A percentile compares a stretch with the other conserved stretches of the same genome.
Evolutionary conservation across 1,140 invertebrate genomes (phyloP).

Genomic region (Temnothorax curvispinosus): DNA sequence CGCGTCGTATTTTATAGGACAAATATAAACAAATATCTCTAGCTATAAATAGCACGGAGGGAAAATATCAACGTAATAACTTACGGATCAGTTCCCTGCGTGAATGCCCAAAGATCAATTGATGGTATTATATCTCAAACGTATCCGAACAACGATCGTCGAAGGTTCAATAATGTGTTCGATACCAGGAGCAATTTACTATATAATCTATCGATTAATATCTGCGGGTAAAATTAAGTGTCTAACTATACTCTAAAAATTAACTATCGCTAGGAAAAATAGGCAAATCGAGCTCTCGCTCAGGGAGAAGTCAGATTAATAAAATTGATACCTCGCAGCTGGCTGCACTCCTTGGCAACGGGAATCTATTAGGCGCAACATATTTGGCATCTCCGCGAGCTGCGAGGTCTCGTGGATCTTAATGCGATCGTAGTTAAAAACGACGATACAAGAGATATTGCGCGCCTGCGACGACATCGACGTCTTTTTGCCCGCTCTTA

Average conservation of each 20-base stretch:
- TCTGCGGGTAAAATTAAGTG: background rate
- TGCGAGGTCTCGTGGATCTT: constrained; percentile 37
- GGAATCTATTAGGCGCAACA: constrained; percentile 72
- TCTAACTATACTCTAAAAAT: constrained; percentile 1
- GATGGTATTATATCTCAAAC: constrained; percentile 21
- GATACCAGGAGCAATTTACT: background rate
- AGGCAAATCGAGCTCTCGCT: constrained; percentile 18
- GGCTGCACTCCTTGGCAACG: constrained; percentile 69
- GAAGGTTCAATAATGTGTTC: background rate
- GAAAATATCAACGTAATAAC: constrained; percentile 49
- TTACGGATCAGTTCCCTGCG: constrained; percentile 26
- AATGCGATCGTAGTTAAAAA: constrained; percentile 69
- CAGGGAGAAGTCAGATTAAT: constrained; percentile 60
- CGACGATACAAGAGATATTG: background rate
- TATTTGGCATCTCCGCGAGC: constrained; percentile 70
- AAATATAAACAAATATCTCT: constrained; percentile 58
- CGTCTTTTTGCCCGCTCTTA: background rate
- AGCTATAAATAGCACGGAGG: constrained; percentile 40
- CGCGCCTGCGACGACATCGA: background rate
- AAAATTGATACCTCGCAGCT: constrained; percentile 74
- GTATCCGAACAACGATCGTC: background rate
- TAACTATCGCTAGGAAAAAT: background rate
- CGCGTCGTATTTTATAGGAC: constrained; percentile 52
- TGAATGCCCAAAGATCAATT: constrained; percentile 29
- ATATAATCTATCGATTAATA: constrained; percentile 20